Evolutionary conservation across 2,888 invertebrate genomes (phyloP), one percentile per base, ranked within the genome.

Genomic region (Molorchus minor): DNA sequence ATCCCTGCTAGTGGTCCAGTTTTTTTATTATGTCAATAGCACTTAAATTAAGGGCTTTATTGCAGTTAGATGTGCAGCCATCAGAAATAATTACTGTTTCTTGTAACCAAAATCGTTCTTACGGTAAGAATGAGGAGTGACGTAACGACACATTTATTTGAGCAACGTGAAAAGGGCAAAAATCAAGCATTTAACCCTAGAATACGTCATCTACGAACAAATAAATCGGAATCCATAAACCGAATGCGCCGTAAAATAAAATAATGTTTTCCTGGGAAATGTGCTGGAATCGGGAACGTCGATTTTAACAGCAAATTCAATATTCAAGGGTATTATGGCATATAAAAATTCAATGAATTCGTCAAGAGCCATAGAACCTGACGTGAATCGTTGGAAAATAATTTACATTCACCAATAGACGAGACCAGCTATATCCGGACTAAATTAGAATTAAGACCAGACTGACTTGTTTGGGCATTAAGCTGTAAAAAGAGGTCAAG

Each of bases 301-400:
- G 59, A 61, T 52, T 56, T 54, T 44, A 56, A 59, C 54, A 57
- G 58, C 44, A 55, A 64, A 60, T 64, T 64, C 59, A 59, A 64
- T 64, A 61, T 61, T 61, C 58, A 53, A 44, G 54, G 52, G 64
- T 59, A 64, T 64, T 64, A 64, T 38, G 56, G 58, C 44, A 59
- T 58, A 69, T 63, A 63, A 66, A 68, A 70, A 65, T 65, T 67
- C 67, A 67, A 68, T 70, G 64, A 65, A 68, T 65, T 68, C 68
- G 64, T 67, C 69, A 70, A 70, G 67, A 68, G 66, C 62, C 46
- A 60, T 57, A 44, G 56, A 56, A 67, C 68, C 62, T 70, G 69
- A 68, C 62, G 45, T 47, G 67, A 68, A 70, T 70, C 45, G 57
- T 43, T 60, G 60, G 56, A 45, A 56, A 62, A 52, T 58, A 58